phyloP scores from a whole-genome alignment of 2,888 invertebrate species.

The Perizoma flavofasciatum region DNA sequence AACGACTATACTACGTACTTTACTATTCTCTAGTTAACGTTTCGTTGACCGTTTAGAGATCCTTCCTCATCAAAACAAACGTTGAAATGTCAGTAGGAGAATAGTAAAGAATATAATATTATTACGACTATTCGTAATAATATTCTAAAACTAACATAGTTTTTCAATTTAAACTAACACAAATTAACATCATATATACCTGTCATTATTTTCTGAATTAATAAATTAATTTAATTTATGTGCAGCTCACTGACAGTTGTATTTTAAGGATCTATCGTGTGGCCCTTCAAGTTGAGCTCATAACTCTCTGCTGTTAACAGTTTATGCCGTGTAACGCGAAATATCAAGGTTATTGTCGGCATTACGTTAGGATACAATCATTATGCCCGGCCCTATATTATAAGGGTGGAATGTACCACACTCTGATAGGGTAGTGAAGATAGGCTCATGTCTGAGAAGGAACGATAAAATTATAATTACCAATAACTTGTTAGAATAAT shows the following conservation, averaged over 20 bases:
- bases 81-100: no score
- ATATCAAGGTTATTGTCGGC: slow-evolving; percentile 32
- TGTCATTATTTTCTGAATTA: no score
- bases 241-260: not conserved
- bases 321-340: slow-evolving; percentile 33
- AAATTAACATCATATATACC: no score
- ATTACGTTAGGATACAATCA: slow-evolving; percentile 20
- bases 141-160: no score
- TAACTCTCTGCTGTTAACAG: slow-evolving; percentile 32
- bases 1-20: no score
- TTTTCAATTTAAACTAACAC: no score
- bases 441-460: slow-evolving; percentile 4
- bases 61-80: no score
- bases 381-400: slow-evolving; percentile 9
- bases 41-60: no score
- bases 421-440: slow-evolving; percentile 9
- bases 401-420: slow-evolving; percentile 11
- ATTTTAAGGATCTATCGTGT: not conserved
- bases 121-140: no score
- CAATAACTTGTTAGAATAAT: slow-evolving; percentile 7
- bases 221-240: no score
- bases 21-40: no score
- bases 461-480: slow-evolving; percentile 11
- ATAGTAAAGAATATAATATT: no score
- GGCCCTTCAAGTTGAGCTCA: slow-evolving; percentile 19